Evolutionary conservation across 30 jellyfish, hydroid and myxozoan genomes (phyloP).

Genomic region (Turritopsis dohrnii): DNA sequence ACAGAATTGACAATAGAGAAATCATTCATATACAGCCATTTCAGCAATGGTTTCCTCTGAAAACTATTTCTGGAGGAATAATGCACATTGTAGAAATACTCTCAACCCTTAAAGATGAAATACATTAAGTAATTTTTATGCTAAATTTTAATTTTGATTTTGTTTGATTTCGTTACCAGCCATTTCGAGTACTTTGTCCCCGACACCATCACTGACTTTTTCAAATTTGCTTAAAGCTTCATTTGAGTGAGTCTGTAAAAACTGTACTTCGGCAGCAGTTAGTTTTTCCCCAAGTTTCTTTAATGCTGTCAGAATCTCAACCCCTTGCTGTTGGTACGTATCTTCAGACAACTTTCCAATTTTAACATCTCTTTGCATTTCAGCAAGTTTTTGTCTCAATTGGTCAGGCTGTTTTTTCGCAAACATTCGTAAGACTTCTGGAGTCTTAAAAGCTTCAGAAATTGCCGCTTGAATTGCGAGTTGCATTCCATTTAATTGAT

Average conservation of each 20-base stretch:
- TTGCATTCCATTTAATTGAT: constrained; percentile 77
- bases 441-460: constrained; percentile 90
- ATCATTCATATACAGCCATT: no score
- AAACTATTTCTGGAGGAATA: no score
- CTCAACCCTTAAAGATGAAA: neutral
- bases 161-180: constrained; percentile 27
- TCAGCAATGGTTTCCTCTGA: no score
- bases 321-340: constrained; percentile 78
- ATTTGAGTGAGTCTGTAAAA: constrained; percentile 62
- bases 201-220: constrained; percentile 52
- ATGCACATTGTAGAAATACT: neutral
- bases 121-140: neutral
- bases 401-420: constrained; percentile 97
- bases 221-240: constrained; percentile 66
- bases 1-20: no score
- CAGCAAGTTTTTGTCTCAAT: constrained; percentile 64
- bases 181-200: constrained; percentile 17
- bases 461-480: constrained; percentile 96
- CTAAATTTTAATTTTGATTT: constrained; percentile 3
- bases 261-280: constrained; percentile 61
- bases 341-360: constrained; percentile 63
- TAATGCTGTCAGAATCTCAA: constrained; percentile 76
- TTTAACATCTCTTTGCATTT: constrained; percentile 66
- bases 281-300: constrained; percentile 78
- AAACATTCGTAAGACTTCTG: constrained; percentile 77